phyloP scores from a whole-genome alignment of 2,113 vertebrate species.

The Amazona guildingii region DNA sequence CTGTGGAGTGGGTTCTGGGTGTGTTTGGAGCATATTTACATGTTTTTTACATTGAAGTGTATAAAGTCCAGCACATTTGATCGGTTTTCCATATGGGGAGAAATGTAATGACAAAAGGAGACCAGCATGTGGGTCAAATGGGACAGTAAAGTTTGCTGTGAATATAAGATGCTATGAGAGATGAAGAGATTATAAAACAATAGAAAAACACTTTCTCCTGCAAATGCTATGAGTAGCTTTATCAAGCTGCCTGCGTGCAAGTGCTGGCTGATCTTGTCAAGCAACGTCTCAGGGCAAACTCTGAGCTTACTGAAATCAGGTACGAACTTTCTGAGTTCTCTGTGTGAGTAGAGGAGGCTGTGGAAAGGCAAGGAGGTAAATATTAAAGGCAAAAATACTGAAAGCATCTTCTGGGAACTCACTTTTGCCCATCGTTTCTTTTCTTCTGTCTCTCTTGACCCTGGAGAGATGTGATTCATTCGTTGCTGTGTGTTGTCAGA shows the following conservation, averaged over 20 bases:
- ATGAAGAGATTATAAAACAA: not conserved
- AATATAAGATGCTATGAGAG: not conserved
- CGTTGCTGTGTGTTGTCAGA: not conserved
- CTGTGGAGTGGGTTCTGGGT: fast-evolving
- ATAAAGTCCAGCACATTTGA: not conserved
- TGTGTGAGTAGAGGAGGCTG: not conserved
- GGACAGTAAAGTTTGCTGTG: not conserved
- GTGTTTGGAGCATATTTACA: not conserved
- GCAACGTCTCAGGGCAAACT: not conserved
- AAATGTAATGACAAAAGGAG: not conserved
- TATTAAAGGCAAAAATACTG: not conserved
- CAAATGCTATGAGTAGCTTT: not conserved
- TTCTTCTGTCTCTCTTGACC: not conserved
- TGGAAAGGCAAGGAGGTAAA: not conserved
- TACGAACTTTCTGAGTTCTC: not conserved
- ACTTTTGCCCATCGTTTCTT: not conserved
- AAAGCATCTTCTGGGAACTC: not conserved
- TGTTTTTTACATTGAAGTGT: fast-evolving
- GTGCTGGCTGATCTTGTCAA: not conserved
- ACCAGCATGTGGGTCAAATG: not conserved
- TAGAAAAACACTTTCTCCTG: not conserved
- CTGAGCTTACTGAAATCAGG: not conserved
- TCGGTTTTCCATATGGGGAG: not conserved
- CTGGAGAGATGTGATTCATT: not conserved
- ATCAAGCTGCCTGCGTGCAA: not conserved